Percentiles rank a stretch among this genome's conserved stretches.
Evolutionary conservation across 1,140 invertebrate species (phyloP).

Genomic region (Drosophila subpulchrella): DNA sequence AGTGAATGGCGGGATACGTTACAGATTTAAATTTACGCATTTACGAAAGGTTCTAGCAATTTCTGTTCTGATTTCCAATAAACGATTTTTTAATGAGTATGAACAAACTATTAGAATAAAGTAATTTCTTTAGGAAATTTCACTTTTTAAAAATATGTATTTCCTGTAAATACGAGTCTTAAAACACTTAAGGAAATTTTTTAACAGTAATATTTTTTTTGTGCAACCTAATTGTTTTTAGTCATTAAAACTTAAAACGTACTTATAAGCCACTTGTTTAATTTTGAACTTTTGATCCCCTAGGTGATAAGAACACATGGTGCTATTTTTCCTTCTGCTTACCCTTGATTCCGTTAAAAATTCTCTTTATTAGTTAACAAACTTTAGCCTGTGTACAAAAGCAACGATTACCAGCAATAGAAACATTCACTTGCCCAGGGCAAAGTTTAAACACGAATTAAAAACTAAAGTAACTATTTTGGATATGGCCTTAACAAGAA

Average conservation of each 20-base stretch:
- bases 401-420: conserved; percentile 40
- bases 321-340: conserved; percentile 2
- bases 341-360: conserved; percentile 12
- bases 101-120: no score
- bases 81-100: no score
- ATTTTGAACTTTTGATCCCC: background rate
- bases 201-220: no score
- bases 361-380: conserved; percentile 43
- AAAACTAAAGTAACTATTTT: conserved; percentile 49
- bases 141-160: no score
- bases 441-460: conserved; percentile 42
- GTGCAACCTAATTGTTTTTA: no score
- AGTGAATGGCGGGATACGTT: no score
- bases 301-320: conserved; percentile 9
- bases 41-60: no score
- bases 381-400: conserved; percentile 47
- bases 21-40: no score
- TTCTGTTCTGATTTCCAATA: no score
- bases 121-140: no score
- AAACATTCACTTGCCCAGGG: conserved; percentile 52
- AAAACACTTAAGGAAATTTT: no score
- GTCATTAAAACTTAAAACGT: background rate
- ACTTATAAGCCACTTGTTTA: background rate
- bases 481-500: conserved; percentile 47
- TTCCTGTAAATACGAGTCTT: no score